Base-by-base conservation (phyloP, 2,113 vertebrate genomes). In the Elephas maximus region DNA sequence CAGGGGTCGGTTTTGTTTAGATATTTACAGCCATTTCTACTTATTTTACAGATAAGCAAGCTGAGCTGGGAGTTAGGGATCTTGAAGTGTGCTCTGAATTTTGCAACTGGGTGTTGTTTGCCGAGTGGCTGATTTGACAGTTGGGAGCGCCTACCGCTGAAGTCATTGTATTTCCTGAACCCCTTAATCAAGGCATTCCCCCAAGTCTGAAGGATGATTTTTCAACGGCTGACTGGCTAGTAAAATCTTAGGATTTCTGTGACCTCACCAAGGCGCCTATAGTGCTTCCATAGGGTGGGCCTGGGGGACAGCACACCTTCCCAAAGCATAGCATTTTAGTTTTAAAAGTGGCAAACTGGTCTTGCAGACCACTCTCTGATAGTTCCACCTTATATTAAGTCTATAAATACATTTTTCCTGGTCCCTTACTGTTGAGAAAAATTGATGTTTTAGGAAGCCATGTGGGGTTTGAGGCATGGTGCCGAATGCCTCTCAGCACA, bases 71-170 rank as follows among this genome's bases (percentile, higher is more conserved):
- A 20, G 21, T 77, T 78, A 81, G 85, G 51, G 81, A 71, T 78
- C 69, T 92, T 51, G 57, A 79, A 53, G 37, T 48, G 60, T 91
- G 88, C 57, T 74, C 82, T 53, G 91, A 92, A 94, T 79, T 82
- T 53, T 45, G 85, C 92, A 67, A 48, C 78, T 44, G 21, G 78
- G 41, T 83, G 4, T 90, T 88, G n/a, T 93, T 91, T 90, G 82
- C 90, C 44, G 45, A 89, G 74, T 88, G 82, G 69, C 37, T 53
- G 41, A 65, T 88, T 74, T 90, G 80, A 77, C 23, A 63, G 71
- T 3, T 37, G 15, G 48, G 76, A 48, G 73, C 77, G 48, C 33
- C 26, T 67, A 63, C 60, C 76, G 63, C 53, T 89, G 76, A 94
- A 74, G 73, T 65, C n/a, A 1, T 73, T 63, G 2, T 90, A 8